A percentile compares a stretch with the other conserved stretches of the same genome.
Evolutionary conservation across 92 coral and sea anemone species (phyloP).

Genomic region (Micromussa lordhowensis): DNA sequence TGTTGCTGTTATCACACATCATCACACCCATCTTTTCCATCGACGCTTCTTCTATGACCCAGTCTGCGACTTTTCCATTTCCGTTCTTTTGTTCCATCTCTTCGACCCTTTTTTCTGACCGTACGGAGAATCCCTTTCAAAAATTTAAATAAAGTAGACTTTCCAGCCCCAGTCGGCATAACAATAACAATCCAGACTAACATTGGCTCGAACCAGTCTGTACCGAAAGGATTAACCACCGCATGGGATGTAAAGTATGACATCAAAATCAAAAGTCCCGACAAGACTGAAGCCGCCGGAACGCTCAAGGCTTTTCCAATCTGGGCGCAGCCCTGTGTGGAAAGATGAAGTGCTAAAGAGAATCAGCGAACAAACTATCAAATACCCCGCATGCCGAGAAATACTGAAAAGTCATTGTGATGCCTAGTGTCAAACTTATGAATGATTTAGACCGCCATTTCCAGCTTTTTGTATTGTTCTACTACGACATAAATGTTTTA

Average conservation of each 20-base stretch:
- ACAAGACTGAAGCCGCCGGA: slow-evolving; percentile 36
- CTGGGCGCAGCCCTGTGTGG: slow-evolving; percentile 16
- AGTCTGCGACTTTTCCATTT: neutral
- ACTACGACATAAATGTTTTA: too few species aligned
- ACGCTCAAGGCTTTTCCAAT: slow-evolving; percentile 45
- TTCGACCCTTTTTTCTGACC: slow-evolving; percentile 25
- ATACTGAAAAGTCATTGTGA: neutral
- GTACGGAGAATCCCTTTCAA: slow-evolving; percentile 7
- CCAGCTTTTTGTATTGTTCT: too few species aligned
- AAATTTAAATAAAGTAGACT: slow-evolving; percentile 34
- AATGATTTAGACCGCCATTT: neutral
- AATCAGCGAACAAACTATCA: neutral
- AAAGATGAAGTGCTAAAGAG: neutral
- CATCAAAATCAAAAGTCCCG: slow-evolving; percentile 31
- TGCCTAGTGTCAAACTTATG: neutral
- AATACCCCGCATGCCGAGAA: too few species aligned
- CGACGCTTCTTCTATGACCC: slow-evolving; percentile 28
- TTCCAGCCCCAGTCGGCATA: slow-evolving; percentile 48
- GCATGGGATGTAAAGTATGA: slow-evolving; percentile 31
- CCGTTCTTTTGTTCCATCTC: neutral
- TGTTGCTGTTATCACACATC: slow-evolving; percentile 26
- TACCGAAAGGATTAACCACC: slow-evolving; percentile 31
- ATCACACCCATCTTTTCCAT: slow-evolving; percentile 41
- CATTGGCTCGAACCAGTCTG: slow-evolving; percentile 52
- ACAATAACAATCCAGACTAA: slow-evolving; percentile 32